Evolutionary conservation across 2,797 vertebrate species (phyloP), one percentile per base, ranked within the genome.

Genomic region (Selene dorsalis): DNA sequence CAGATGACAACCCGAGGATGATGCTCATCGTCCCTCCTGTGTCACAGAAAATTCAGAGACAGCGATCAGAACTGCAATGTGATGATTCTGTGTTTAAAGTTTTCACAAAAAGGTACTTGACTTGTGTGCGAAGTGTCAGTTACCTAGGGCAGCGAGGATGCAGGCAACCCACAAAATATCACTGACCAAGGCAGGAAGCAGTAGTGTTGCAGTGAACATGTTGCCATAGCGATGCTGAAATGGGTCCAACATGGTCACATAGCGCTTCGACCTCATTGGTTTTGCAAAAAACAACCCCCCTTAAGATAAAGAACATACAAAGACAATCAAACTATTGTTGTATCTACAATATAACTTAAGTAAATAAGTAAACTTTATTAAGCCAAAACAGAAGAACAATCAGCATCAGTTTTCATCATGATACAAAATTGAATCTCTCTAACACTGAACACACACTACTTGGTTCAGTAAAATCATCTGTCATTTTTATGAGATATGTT

Each of bases 131-230:
- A 58, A 38, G 22, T 10, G 14, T 61, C 65, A 75, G 81, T 88
- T 87, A 96, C 94, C 95, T 24, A 95, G 82, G 17, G 93, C 94
- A 63, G 93, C 89, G 66, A 96, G 90, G 79, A 94, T 93, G 82
- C 93, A 92, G 78, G 94, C 92, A 80, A 95, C 94, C 94, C 94
- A 96, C 69, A 92, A 93, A 57, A 96, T 63, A 75, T 95, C 95
- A 80, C 91, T 93, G 43, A 94, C 58, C n/a, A 95, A 78, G 3
- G 92, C 81, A 75, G 93, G 93, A 87, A 94, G 79, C 73, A 95
- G 88, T 2, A 95, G 85, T 24, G 91, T 80, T 3, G 78, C 86
- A n/a, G 90, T 91, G 91, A 95, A 94, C 30, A 62, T 0, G 2
- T 93, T 94, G 63, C 95, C 95, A 65, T 91, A 91, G 79, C 63